Evolutionary conservation across 2,113 vertebrate species (phyloP).

Genomic region (Puffinus mauretanicus): DNA sequence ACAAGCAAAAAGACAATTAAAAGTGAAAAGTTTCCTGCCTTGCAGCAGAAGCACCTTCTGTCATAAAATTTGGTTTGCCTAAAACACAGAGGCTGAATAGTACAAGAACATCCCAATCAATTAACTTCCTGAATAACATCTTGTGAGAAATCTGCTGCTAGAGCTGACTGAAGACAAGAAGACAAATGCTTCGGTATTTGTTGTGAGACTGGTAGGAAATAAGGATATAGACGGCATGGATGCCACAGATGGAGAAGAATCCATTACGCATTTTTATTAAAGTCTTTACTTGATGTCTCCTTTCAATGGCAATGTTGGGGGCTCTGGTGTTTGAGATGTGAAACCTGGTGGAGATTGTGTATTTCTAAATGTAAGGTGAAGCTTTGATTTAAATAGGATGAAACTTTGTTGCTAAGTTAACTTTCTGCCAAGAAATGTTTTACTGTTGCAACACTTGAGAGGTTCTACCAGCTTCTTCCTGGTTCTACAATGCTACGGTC

Average conservation of each 20-base stretch:
- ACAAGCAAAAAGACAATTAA: not conserved
- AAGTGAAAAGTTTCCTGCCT: not conserved
- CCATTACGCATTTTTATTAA: not conserved
- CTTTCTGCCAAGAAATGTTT: not conserved
- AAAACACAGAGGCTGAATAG: not conserved
- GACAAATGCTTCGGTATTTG: not conserved
- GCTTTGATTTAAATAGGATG: not conserved
- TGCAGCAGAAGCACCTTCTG: not conserved
- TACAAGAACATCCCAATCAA: not conserved
- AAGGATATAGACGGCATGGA: not conserved
- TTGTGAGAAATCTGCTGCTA: conserved; percentile 9
- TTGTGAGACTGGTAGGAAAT: not conserved
- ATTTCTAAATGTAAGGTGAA: not conserved
- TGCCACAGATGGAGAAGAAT: not conserved
- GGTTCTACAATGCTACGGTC: not conserved
- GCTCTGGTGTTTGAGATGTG: not conserved
- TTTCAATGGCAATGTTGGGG: not conserved
- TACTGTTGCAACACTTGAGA: not conserved
- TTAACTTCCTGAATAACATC: not conserved
- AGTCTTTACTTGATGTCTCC: not conserved
- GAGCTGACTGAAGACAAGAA: not conserved
- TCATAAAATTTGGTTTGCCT: not conserved
- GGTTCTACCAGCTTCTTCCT: not conserved
- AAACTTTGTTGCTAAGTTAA: not conserved
- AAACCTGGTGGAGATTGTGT: not conserved